These are phyloP conservation scores for Scelioninae gen. 1 DNA, from an alignment of 2,888 invertebrate genomes.

Conservation along the genomic window DNA sequence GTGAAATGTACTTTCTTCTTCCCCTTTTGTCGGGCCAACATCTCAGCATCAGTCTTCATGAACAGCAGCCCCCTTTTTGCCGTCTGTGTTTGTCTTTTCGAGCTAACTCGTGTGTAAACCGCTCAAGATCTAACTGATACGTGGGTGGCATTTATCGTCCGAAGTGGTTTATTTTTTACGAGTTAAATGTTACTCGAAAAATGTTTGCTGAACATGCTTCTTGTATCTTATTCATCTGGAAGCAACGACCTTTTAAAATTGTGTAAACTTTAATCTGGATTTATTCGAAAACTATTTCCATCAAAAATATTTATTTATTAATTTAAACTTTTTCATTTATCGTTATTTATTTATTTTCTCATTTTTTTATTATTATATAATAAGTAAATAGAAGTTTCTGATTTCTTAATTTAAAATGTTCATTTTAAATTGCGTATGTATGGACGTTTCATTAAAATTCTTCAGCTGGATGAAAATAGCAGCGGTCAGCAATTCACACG, in stretches of 20 bases:
- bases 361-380: too few relatives aligned
- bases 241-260: conserved; percentile 22
- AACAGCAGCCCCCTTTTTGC: conserved; percentile 73
- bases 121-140: conserved; percentile 60
- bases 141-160: conserved; percentile 75
- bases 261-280: not conserved
- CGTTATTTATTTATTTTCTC: too few relatives aligned
- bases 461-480: not conserved
- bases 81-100: conserved; percentile 76
- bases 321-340: too few relatives aligned
- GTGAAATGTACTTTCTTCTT: conserved; percentile 44
- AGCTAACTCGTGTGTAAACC: conserved; percentile 69
- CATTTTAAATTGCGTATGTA: too few relatives aligned
- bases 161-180: conserved; percentile 57
- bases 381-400: too few relatives aligned
- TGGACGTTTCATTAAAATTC: conserved; percentile 15
- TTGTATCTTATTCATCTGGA: conserved; percentile 40
- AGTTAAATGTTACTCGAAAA: conserved; percentile 43
- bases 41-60: conserved; percentile 69
- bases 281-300: not conserved
- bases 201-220: conserved; percentile 6
- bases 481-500: conserved; percentile 39
- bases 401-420: too few relatives aligned
- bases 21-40: conserved; percentile 32
- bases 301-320: too few relatives aligned